These are phyloP conservation scores for Clarias macrocephalus DNA, from an alignment of 2,113 vertebrate species.

Conservation along the genomic window DNA sequence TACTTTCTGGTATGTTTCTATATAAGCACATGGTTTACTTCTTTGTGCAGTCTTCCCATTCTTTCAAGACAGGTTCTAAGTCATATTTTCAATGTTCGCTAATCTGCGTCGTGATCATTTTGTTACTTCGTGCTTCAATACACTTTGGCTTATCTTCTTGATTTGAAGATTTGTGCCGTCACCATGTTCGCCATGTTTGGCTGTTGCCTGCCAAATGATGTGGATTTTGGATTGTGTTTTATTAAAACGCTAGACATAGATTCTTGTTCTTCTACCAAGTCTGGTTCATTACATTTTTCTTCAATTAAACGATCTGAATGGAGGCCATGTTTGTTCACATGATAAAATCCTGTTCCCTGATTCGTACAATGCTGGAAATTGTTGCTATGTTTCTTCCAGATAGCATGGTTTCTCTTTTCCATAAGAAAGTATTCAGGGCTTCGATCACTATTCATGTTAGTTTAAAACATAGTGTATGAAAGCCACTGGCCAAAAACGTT, in stretches of 20 bases:
- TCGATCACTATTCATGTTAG: neutral
- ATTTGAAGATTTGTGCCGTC: neutral
- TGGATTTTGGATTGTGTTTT: neutral
- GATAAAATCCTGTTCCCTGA: conserved; percentile 8
- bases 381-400: neutral
- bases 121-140: neutral
- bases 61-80: neutral
- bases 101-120: neutral
- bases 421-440: conserved; percentile 11
- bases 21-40: neutral
- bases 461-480: neutral
- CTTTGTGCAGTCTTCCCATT: neutral
- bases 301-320: neutral
- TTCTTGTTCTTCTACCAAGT: neutral
- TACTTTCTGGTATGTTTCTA: neutral
- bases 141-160: neutral
- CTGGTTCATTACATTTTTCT: neutral
- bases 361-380: neutral
- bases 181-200: neutral
- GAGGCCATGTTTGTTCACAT: neutral
- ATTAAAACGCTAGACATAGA: neutral
- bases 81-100: neutral
- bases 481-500: neutral
- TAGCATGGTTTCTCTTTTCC: neutral
- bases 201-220: neutral